phyloP scores from a whole-genome alignment of 2,888 invertebrate species.

The Electrophaes corylata region DNA sequence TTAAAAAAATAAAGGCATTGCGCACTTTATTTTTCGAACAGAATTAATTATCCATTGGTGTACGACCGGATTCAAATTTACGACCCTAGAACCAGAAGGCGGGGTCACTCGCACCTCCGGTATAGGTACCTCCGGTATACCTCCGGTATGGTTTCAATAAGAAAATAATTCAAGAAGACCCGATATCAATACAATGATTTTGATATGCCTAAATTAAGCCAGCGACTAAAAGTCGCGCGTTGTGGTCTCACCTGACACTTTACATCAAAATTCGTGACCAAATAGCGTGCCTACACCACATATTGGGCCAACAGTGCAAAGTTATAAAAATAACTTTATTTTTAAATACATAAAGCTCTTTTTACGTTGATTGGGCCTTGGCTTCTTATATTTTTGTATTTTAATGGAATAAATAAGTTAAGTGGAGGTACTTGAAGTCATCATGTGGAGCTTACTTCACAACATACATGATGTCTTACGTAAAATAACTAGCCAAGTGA shows the following conservation, averaged over 20 bases:
- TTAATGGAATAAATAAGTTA: constrained; percentile 42
- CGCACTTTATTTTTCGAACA: too few species aligned
- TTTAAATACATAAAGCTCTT: constrained; percentile 23
- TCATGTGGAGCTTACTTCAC: neutral
- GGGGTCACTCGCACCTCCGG: too few species aligned
- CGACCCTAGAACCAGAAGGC: too few species aligned
- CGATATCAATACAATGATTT: neutral
- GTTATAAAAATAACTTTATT: constrained; percentile 36
- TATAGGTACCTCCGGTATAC: too few species aligned
- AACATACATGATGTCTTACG: neutral
- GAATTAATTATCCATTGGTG: too few species aligned
- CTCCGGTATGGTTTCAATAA: too few species aligned
- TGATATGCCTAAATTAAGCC: neutral
- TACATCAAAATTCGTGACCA: constrained; percentile 50
- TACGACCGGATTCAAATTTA: too few species aligned
- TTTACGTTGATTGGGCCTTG: constrained; percentile 26
- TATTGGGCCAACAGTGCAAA: constrained; percentile 42
- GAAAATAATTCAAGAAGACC: too few species aligned
- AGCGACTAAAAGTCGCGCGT: neutral
- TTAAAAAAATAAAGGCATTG: too few species aligned
- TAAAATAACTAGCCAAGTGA: neutral
- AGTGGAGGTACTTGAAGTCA: neutral
- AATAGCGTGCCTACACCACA: constrained; percentile 50
- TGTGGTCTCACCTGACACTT: neutral
- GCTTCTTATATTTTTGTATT: constrained; percentile 48